A percentile compares a stretch with the other conserved stretches of the same genome.
Evolutionary conservation across 2,113 vertebrate species (phyloP).

Genomic region (Pholis gunnellus): DNA sequence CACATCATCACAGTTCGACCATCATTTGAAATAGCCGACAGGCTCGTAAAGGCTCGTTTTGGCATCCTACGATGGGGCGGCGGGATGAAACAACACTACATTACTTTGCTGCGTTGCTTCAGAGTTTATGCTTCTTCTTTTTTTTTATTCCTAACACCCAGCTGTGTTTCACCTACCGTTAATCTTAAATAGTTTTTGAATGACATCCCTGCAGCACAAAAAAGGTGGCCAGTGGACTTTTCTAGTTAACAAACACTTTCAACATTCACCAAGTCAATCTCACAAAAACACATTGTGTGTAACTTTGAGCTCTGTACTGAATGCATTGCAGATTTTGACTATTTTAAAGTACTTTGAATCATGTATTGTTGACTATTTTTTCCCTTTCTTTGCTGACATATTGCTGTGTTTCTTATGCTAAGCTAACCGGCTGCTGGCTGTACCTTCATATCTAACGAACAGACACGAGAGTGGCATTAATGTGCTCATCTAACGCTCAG

Average conservation of each 20-base stretch:
- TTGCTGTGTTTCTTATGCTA: background rate
- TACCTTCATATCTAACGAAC: background rate
- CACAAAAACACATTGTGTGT: background rate
- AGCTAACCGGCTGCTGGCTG: background rate
- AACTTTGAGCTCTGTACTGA: background rate
- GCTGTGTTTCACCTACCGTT: constrained; percentile 1
- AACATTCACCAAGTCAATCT: background rate
- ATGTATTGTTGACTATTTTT: background rate
- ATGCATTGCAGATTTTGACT: background rate
- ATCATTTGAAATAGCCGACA: constrained; percentile 28
- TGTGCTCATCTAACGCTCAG: background rate
- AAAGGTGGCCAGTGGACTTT: background rate
- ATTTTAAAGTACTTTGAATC: background rate
- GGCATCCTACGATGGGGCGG: constrained; percentile 1
- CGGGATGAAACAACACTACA: constrained; percentile 20
- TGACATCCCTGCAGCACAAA: constrained; percentile 7
- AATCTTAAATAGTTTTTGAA: constrained; percentile 13
- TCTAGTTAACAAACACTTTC: background rate
- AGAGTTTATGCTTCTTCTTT: background rate
- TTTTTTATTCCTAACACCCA: background rate
- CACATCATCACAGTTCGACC: constrained; percentile 43
- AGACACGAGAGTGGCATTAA: background rate
- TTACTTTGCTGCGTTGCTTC: background rate
- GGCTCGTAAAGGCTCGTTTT: constrained; percentile 8
- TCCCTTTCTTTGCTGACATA: background rate